These are phyloP conservation scores for Onthophagus taurus DNA, from an alignment of 1,140 invertebrate genomes.

Conservation along the genomic window DNA sequence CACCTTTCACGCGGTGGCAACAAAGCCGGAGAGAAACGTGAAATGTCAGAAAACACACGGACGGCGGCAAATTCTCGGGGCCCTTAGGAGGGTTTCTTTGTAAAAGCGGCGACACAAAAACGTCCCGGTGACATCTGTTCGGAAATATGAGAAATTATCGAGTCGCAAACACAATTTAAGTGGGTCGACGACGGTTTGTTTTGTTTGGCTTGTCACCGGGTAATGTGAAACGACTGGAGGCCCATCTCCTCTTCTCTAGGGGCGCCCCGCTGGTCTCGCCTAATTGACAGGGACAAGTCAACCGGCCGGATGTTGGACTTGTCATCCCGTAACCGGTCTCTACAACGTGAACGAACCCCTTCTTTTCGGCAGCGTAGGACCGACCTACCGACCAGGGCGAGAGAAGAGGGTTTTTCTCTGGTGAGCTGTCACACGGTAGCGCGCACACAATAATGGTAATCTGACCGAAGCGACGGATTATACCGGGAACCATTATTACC, in stretches of 20 bases:
- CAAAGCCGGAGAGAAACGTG: background rate
- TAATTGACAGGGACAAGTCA: constrained; percentile 35
- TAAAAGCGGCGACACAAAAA: no score
- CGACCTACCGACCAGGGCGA: constrained; percentile 8
- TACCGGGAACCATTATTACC: background rate
- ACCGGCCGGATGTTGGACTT: constrained; percentile 16
- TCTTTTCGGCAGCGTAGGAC: constrained; percentile 1
- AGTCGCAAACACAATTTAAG: constrained; percentile 21
- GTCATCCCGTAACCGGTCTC: constrained; percentile 4
- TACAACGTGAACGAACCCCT: background rate
- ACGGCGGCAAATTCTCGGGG: constrained; percentile 4
- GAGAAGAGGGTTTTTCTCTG: constrained; percentile 29
- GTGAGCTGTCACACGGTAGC: constrained; percentile 31
- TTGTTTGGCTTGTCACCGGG: constrained; percentile 32
- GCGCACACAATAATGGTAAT: constrained; percentile 20
- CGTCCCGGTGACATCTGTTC: constrained; percentile 11
- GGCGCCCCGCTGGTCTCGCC: constrained; percentile 21
- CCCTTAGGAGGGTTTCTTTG: no score
- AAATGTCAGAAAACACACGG: background rate
- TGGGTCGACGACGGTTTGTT: constrained; percentile 26
- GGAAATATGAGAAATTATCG: constrained; percentile 28
- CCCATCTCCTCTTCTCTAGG: constrained; percentile 23
- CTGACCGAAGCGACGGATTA: constrained; percentile 16
- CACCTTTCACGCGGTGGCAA: background rate
- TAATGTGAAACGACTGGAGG: constrained; percentile 32